Conservation (phyloP, 2,113 vertebrate genomes). For the Dryoscopus gambensis region DNA sequence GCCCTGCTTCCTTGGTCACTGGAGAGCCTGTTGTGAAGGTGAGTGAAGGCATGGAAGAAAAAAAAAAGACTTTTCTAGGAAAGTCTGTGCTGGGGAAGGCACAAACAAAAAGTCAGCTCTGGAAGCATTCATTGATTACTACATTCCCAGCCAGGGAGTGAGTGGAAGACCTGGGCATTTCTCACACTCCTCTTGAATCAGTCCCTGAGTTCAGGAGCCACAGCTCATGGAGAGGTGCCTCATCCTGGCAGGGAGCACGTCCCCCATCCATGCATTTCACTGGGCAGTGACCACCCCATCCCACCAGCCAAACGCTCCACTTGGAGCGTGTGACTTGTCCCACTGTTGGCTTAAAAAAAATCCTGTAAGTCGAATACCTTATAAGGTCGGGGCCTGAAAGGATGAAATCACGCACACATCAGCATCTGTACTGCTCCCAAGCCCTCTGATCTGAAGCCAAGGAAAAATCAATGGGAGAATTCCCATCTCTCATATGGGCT, state of each 20-base stretch:
- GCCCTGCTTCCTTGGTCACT: constrained; percentile 79
- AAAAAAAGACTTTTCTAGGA: background rate
- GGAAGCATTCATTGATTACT: background rate
- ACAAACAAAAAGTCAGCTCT: background rate
- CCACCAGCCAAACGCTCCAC: background rate
- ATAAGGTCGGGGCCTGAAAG: background rate
- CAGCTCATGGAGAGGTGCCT: background rate
- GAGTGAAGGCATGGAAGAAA: background rate
- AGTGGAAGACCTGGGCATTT: background rate
- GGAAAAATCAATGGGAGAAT: constrained; percentile 27
- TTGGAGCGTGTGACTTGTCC: background rate
- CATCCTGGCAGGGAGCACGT: background rate
- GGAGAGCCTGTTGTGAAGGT: constrained; percentile 87
- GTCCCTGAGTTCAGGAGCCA: background rate
- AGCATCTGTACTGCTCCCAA: background rate
- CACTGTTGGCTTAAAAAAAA: background rate
- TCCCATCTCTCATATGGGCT: constrained; percentile 3
- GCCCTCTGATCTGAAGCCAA: constrained; percentile 33
- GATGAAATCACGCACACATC: background rate
- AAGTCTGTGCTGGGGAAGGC: background rate
- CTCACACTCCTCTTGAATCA: background rate
- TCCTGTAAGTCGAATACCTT: background rate
- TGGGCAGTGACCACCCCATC: background rate
- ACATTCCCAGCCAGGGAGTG: background rate
- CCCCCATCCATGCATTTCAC: background rate